Base-by-base conservation (phyloP, 2,888 invertebrate species). In the Tetragonula carbonaria region DNA sequence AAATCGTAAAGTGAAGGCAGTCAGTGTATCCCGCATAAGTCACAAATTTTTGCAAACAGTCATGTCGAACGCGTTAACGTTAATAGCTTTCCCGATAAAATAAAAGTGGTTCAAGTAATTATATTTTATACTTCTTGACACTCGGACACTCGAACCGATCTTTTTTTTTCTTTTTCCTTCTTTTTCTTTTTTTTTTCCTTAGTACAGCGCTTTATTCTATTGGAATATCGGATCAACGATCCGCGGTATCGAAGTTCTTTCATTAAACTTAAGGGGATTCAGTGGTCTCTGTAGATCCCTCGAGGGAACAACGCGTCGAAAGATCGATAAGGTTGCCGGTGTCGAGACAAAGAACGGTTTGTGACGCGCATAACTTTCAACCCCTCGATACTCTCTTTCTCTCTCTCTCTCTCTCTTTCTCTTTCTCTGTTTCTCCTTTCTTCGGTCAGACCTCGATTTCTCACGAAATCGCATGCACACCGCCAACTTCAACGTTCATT, bases 171-270 rank as follows among this genome's bases (percentile, higher is more conserved):
- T 38, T 28, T 57, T 16, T 23, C 16, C 16, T 11, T 16, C 33
- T 33, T 33, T 28, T 28, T 51, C 2, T 18, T 62, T 14, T 33
- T 21, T 38, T 28, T 57, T 16, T 23, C 21, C n/a, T 11, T 16
- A 14, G 21, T 70, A 14, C 28, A 13, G 14, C 53, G 53, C 14
- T n/a, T 67, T 16, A 4, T 57, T 38, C 28, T 28, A 21, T 16
- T 14, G 21, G 62, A 83, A 78, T 83, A 83, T 78, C 74, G 28
- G n/a, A 70, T 70, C 71, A 11, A 14, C 62, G 53, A 50, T 51
- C 62, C 62, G 8, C 66, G 65, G 65, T 38, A 66, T 82, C 66
- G 73, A 88, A 88, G 78, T 88, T 86, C 83, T 82, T 88, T 88
- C 89, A 77, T 88, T 87, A 87, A 88, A 84, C 78, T 84, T 79